Percentiles rank a stretch among this genome's conserved stretches.
These are phyloP conservation scores for Brienomyrus longianalis DNA, from an alignment of 2,113 vertebrate genomes.

Conservation along the genomic window DNA sequence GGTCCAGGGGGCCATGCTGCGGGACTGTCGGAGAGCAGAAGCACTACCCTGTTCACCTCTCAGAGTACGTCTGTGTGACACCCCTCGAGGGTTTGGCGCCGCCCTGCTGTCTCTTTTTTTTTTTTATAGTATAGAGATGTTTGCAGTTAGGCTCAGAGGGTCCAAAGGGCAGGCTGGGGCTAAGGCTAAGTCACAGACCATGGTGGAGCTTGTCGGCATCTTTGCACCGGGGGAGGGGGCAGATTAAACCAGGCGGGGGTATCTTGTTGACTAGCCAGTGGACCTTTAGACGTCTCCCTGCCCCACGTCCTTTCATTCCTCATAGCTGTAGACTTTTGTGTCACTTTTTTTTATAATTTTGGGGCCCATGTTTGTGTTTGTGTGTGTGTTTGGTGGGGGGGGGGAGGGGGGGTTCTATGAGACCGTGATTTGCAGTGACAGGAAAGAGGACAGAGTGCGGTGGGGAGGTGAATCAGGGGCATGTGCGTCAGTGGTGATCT, in stretches of 20 bases:
- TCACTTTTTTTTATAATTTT: neutral
- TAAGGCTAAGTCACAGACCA: neutral
- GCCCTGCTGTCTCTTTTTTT: neutral
- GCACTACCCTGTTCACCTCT: conserved; percentile 60
- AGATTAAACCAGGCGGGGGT: neutral
- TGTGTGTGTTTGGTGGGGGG: neutral
- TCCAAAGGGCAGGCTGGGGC: neutral
- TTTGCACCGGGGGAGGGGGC: neutral
- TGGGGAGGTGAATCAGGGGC: neutral
- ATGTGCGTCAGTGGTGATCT: neutral
- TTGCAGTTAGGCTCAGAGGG: neutral
- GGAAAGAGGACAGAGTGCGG: neutral
- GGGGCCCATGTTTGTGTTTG: neutral
- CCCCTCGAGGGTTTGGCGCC: neutral
- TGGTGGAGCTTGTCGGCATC: neutral
- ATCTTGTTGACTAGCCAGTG: neutral
- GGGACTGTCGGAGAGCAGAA: conserved; percentile 39
- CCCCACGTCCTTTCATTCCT: neutral
- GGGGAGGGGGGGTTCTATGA: neutral
- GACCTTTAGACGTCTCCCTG: neutral
- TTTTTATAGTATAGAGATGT: neutral
- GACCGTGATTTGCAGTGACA: neutral
- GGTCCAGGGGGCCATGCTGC: conserved; percentile 10
- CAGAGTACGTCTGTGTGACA: conserved; percentile 61
- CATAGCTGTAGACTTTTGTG: neutral